A percentile compares a stretch with the other conserved stretches of the same genome.
These are phyloP conservation scores for Salvator merianae DNA, from an alignment of 2,113 vertebrate species.

Conservation along the genomic window DNA sequence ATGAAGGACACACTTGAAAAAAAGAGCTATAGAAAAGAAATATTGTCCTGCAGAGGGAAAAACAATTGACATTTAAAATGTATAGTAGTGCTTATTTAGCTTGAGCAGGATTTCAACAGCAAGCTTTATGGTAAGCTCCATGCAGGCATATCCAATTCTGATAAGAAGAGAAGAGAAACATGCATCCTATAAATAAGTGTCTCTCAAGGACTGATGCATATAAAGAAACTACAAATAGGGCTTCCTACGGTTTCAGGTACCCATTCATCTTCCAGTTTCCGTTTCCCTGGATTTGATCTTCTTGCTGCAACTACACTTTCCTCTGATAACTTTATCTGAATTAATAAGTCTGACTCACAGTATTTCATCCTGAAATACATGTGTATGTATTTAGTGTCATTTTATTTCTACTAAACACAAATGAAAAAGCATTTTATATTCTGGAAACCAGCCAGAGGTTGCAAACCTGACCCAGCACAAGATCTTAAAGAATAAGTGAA, in stretches of 20 bases:
- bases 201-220: conserved; percentile 38
- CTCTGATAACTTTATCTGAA: conserved; percentile 28
- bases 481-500: background rate
- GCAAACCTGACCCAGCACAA: background rate
- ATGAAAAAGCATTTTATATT: conserved; percentile 5
- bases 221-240: conserved; percentile 24
- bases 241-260: conserved; percentile 39
- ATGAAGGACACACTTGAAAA: background rate
- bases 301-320: conserved; percentile 35
- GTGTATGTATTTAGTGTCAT: background rate
- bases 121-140: conserved; percentile 28
- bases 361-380: background rate
- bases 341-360: conserved; percentile 11
- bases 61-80: conserved; percentile 25
- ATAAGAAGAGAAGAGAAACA: conserved; percentile 26
- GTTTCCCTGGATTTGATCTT: conserved; percentile 23
- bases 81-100: conserved; percentile 16
- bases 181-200: conserved; percentile 40
- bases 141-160: conserved; percentile 10
- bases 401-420: conserved; percentile 3
- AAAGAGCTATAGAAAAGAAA: conserved; percentile 21
- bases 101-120: conserved; percentile 30
- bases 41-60: conserved; percentile 6
- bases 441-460: conserved; percentile 17
- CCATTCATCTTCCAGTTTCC: conserved; percentile 27